These are phyloP conservation scores for Chelonus insularis DNA, from an alignment of 1,140 invertebrate species.

Conservation along the genomic window DNA sequence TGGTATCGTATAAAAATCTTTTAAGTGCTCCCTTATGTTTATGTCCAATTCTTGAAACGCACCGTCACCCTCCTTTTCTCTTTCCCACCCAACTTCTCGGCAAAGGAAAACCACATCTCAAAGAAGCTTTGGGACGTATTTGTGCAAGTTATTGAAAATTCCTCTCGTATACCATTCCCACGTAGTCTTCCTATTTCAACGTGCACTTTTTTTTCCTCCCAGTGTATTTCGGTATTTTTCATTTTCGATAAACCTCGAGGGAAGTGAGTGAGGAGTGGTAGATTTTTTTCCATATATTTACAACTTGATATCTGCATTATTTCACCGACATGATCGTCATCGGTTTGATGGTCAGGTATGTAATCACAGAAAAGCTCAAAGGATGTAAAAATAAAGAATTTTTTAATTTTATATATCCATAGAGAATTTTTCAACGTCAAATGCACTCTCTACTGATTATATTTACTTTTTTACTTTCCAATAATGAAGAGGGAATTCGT, in stretches of 20 bases:
- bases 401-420: background rate
- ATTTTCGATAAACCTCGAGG: slow-evolving; percentile 25
- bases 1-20: slow-evolving; percentile 21
- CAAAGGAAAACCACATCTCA: slow-evolving; percentile 1
- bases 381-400: background rate
- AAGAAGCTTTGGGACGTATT: slow-evolving; percentile 13
- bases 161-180: slow-evolving; percentile 9
- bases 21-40: slow-evolving; percentile 26
- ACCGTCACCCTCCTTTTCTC: slow-evolving; percentile 8
- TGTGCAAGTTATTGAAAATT: slow-evolving; percentile 30
- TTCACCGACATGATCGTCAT: background rate
- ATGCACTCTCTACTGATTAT: background rate
- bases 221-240: slow-evolving; percentile 25
- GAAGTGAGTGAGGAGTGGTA: slow-evolving; percentile 17
- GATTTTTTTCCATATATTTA: slow-evolving; percentile 12
- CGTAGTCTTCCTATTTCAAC: background rate
- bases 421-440: background rate
- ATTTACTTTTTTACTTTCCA: slow-evolving; percentile 11
- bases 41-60: slow-evolving; percentile 20
- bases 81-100: background rate
- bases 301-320: slow-evolving; percentile 1
- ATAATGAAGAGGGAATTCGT: slow-evolving; percentile 4
- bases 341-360: no score
- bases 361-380: no score
- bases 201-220: background rate